Conservation (phyloP, 2,888 invertebrate species). For the Platypus cylindrus region DNA sequence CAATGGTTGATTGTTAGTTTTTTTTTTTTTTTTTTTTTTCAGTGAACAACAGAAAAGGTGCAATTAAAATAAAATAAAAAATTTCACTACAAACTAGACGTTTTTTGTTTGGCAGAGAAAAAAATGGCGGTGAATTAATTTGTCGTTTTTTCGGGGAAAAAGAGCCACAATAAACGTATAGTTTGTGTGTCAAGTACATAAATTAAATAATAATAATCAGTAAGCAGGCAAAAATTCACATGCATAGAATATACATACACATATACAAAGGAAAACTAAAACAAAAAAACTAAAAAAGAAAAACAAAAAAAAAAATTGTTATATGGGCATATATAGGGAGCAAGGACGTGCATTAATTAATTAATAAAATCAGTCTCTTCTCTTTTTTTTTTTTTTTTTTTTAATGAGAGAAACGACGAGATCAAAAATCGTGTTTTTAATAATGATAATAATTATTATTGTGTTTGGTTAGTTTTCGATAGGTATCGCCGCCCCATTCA, state of each 20-base stretch:
- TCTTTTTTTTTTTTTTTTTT: too few relatives aligned
- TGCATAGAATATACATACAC: slow-evolving; percentile 38
- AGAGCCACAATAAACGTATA: too few relatives aligned
- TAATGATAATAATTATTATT: too few relatives aligned
- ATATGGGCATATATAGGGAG: slow-evolving; percentile 48
- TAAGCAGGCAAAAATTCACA: slow-evolving; percentile 55
- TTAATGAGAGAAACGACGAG: too few relatives aligned
- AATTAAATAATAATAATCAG: too few relatives aligned
- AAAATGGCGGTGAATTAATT: too few relatives aligned
- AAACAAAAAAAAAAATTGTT: too few relatives aligned
- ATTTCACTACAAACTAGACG: neutral
- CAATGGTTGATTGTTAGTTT: slow-evolving; percentile 39
- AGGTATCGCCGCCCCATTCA: slow-evolving; percentile 64
- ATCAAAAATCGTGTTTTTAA: slow-evolving; percentile 57
- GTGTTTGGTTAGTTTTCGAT: slow-evolving; percentile 39
- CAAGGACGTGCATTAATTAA: slow-evolving; percentile 55
- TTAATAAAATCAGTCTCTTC: slow-evolving; percentile 35
- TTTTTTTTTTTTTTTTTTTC: slow-evolving; percentile 29
- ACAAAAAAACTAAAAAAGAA: slow-evolving; percentile 32
- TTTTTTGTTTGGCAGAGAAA: too few relatives aligned
- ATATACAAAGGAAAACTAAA: slow-evolving; percentile 27
- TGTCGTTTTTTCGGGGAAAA: too few relatives aligned
- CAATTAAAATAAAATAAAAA: slow-evolving; percentile 42
- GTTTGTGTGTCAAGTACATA: too few relatives aligned
- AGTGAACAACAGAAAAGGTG: slow-evolving; percentile 51